These are phyloP conservation scores for Drosophila parvula DNA, from an alignment of 1,140 invertebrate genomes.

Conservation along the genomic window DNA sequence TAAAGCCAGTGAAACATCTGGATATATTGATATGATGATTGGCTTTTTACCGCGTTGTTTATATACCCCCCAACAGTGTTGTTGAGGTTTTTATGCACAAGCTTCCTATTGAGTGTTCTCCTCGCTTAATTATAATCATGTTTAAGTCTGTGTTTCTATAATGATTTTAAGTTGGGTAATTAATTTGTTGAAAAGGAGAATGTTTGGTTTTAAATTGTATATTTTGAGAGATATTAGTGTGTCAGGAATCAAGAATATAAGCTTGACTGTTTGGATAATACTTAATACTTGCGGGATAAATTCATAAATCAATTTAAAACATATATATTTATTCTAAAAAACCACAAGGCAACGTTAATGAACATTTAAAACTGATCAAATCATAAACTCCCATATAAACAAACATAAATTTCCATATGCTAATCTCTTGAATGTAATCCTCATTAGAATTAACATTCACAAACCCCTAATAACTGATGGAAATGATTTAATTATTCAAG, in stretches of 20 bases:
- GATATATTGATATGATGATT: constrained; percentile 46
- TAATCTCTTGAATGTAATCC: background rate
- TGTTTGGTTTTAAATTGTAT: background rate
- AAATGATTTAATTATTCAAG: constrained; percentile 3
- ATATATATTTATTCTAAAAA: background rate
- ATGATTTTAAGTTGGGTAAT: background rate
- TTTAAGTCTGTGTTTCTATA: background rate
- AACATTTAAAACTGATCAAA: background rate
- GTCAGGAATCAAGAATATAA: background rate
- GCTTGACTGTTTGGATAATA: background rate
- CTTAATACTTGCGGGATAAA: background rate
- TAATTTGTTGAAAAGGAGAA: background rate
- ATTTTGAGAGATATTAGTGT: background rate
- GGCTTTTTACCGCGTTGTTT: constrained; percentile 3
- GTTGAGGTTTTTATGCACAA: constrained; percentile 46
- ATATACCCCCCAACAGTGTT: background rate
- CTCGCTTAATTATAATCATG: background rate
- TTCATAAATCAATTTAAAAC: background rate
- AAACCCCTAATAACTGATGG: background rate
- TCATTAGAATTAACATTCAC: background rate
- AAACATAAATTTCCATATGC: background rate
- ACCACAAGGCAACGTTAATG: background rate
- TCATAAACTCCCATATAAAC: background rate
- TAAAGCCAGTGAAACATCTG: constrained; percentile 33
- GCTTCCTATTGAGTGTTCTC: constrained; percentile 12